Evolutionary conservation across 2,113 vertebrate species (phyloP), one percentile per base, ranked within the genome.

Genomic region (Anolis sagrei): DNA sequence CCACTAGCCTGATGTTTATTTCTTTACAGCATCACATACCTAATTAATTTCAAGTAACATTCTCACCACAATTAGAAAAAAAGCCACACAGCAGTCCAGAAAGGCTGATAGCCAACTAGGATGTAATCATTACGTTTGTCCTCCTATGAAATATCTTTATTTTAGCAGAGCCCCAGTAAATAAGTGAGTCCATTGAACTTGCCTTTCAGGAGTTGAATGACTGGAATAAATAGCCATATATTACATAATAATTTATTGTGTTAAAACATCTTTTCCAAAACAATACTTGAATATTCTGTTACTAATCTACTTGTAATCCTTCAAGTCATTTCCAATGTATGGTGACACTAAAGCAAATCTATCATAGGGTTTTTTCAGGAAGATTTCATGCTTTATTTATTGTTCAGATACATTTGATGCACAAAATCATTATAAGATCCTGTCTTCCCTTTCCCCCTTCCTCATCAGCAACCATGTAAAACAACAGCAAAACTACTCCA

Each of bases 1-100:
- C 77, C 69, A 74, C 39, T 75, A 72, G 78, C 58, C 84, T 81
- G 84, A 75, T 86, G 39, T 86, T 86, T 80, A 86, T 86, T 86
- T 75, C 70, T 86, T 39, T 86, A 75, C 84, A 51, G 70, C 39
- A 75, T 81, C 84, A 75, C 84, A 81, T 81, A 81, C 84, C 58
- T 86, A 86, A 86, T 86, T 86, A 86, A 86, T 81, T 86, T 75
- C 70, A 86, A 86, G 58, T 81, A 75, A 86, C 58, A 86, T 75
- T 86, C 75, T 81, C 70, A 75, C 14, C 51, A 74, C 78, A 66
- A 75, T 75, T 81, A 77, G 78, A 48, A 72, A 76, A 77, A 81
- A 58, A 54, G 39, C 39, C 39, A 68, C 29, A 44, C 39, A 86
- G 61, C 70, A 51, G 70, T 75, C 58, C 70, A 86, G 78, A 86